Evolutionary conservation across 2,888 invertebrate genomes (phyloP).

Genomic region (Rotaria sp.): DNA sequence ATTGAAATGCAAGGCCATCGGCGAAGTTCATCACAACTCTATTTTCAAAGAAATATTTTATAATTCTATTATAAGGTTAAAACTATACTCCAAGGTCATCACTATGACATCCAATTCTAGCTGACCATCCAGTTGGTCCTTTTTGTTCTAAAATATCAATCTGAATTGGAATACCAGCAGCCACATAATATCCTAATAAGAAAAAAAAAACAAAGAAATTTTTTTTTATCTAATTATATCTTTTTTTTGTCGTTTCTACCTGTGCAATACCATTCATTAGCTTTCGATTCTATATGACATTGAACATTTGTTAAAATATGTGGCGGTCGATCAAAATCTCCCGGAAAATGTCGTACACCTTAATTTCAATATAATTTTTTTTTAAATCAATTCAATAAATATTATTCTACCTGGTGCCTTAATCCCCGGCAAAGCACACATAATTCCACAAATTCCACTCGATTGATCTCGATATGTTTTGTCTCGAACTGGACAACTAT

Average conservation of each 20-base stretch:
- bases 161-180: constrained; percentile 36
- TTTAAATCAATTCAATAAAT: background rate
- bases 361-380: background rate
- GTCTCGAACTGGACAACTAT: background rate
- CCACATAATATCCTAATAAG: constrained; percentile 42
- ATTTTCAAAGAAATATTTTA: background rate
- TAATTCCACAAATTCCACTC: background rate
- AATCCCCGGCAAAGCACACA: background rate
- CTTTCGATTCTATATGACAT: constrained; percentile 37
- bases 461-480: background rate
- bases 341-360: constrained; percentile 43
- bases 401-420: constrained; percentile 1
- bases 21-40: constrained; percentile 4
- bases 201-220: background rate
- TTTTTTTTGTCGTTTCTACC: background rate
- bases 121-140: constrained; percentile 41
- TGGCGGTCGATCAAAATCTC: constrained; percentile 42
- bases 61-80: background rate
- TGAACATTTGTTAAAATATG: constrained; percentile 34
- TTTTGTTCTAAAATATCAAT: constrained; percentile 31
- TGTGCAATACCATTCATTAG: constrained; percentile 37
- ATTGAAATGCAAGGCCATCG: constrained; percentile 35
- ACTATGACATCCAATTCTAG: constrained; percentile 43
- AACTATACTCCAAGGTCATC: constrained; percentile 41
- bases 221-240: background rate